These are phyloP conservation scores for Spodoptera picta DNA, from an alignment of 2,888 invertebrate genomes.

Conservation along the genomic window DNA sequence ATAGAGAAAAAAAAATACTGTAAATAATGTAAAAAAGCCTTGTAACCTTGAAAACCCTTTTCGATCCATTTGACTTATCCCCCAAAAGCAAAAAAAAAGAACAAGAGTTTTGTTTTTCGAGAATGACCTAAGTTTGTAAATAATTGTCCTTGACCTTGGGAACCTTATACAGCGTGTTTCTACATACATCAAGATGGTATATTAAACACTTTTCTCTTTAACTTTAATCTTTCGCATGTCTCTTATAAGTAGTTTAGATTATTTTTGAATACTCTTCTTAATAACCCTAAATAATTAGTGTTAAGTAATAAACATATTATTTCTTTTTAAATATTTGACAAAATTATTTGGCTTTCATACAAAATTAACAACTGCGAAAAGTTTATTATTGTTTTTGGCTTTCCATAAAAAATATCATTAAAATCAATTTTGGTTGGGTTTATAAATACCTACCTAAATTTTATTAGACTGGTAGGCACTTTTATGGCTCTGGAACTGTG, in stretches of 20 bases:
- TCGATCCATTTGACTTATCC: not conserved
- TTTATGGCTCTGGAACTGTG: no score
- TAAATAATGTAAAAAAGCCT: not conserved
- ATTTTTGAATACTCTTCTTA: conserved; percentile 25
- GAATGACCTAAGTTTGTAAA: conserved; percentile 5
- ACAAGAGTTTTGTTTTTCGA: not conserved
- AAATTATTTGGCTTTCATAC: conserved; percentile 1
- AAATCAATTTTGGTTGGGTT: no score
- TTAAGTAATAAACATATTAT: conserved; percentile 14
- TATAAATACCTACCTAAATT: no score
- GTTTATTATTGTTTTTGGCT: not conserved
- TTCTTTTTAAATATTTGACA: not conserved
- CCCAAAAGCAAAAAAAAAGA: not conserved
- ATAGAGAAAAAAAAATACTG: not conserved
- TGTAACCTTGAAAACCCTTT: not conserved
- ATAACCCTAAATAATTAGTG: conserved; percentile 34
- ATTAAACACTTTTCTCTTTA: conserved; percentile 20
- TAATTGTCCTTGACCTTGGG: conserved; percentile 5
- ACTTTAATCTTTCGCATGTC: conserved; percentile 47
- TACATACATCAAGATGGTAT: conserved; percentile 34
- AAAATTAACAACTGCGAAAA: conserved; percentile 15
- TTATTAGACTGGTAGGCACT: no score
- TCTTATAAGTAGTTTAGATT: conserved; percentile 32
- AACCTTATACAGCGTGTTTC: not conserved
- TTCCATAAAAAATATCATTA: no score